Evolutionary conservation across 2,113 vertebrate species (phyloP).

Genomic region (Hirundichthys speculiger): DNA sequence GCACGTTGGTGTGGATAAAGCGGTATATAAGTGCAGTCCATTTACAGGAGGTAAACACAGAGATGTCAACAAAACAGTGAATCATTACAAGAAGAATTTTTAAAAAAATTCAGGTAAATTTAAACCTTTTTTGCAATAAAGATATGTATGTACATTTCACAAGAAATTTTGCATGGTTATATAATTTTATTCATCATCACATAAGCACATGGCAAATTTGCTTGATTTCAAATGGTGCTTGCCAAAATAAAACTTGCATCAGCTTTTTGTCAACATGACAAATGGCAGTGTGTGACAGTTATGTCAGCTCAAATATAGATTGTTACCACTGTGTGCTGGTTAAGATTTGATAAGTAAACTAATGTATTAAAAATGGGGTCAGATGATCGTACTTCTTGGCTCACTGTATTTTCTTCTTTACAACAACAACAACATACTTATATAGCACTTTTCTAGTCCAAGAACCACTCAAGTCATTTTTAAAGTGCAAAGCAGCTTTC

Average conservation of each 20-base stretch:
- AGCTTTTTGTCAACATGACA: conserved; percentile 60
- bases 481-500: too few species aligned
- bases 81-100: conserved; percentile 52
- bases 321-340: conserved; percentile 71
- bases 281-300: conserved; percentile 65
- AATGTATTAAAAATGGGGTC: conserved; percentile 75
- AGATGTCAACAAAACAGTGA: conserved; percentile 58
- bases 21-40: too few species aligned
- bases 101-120: conserved; percentile 74
- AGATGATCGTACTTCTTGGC: conserved; percentile 59
- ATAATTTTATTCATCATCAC: conserved; percentile 81
- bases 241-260: conserved; percentile 82
- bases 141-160: conserved; percentile 87
- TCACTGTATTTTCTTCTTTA: conserved; percentile 58
- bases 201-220: conserved; percentile 79
- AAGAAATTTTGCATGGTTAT: conserved; percentile 91
- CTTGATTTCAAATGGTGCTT: conserved; percentile 83
- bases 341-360: conserved; percentile 74
- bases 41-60: conserved; percentile 18
- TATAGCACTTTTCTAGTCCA: too few species aligned
- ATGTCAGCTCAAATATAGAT: conserved; percentile 68
- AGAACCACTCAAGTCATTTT: too few species aligned
- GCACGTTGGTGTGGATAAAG: too few species aligned
- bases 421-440: too few species aligned
- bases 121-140: conserved; percentile 89